Evolutionary conservation across 1,140 invertebrate genomes (phyloP), one percentile per base, ranked within the genome.

Genomic region (Sitobion miscanthi): DNA sequence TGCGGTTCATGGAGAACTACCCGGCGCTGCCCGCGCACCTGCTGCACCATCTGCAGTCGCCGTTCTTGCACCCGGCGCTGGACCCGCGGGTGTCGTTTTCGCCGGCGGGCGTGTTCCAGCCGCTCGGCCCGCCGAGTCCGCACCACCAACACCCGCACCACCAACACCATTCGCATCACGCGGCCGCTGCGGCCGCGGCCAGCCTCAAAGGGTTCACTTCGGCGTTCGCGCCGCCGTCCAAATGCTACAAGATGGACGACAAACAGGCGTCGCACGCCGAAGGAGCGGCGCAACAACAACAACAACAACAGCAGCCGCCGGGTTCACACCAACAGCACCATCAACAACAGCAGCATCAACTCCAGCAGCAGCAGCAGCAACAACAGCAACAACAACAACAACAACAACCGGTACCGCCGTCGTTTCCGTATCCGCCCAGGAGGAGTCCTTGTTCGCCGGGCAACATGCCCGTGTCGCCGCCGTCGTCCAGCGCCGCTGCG

Each of bases 1-100:
- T 96, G 47, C 95, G 96, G 35, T 95, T 96, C 94, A 96, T 96
- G 95, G 96, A 96, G 94, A 95, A 95, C n/a, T 96, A 96, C 94
- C 94, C 95, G 35, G 95, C 95, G 30, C 94, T 96, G 14, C 96
- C 96, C n/a, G 95, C 96, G 25, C 96, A 96, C 95, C 95, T 96
- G 82, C 95, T 96, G 95, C 95, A 96, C 69, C 95, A 96, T 94
- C 94, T 96, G 52, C 96, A 96, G 94, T 95, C 95, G 90, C 96
- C 96, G 94, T 96, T 96, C 86, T 95, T 95, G 94, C 96, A 94
- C 94, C 96, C 95, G 85, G 95, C 94, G 85, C 94, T 95, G 87
- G 95, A 96, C 93, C 95, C 96, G 69, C 95, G 95, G 94, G 94
- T 95, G 93, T 69, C 95, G 45, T 95, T 96, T 90, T 93, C 91